Base-by-base conservation (phyloP, 2,797 vertebrate genomes). In the Adrianichthys oophorus region DNA sequence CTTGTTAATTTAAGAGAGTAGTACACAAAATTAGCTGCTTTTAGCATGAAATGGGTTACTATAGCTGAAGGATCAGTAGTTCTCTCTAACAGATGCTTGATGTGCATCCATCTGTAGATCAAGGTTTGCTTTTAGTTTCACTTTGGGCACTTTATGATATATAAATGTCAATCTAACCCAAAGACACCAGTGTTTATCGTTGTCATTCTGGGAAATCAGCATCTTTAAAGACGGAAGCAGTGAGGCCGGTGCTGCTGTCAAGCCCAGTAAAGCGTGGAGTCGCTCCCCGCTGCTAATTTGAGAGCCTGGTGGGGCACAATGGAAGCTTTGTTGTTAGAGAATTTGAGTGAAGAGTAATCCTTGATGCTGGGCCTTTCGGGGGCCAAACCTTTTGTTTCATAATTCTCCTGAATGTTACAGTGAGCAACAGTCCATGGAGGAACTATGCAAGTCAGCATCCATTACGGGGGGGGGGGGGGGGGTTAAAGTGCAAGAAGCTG, bases 261-360 rank as follows among this genome's bases (percentile, higher is more conserved):
- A 51, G 65, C 69, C 59, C 70, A 47, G 79, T 89, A 84, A 80
- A 72, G 84, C 72, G 62, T 82, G 70, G 61, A 76, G 65, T 75
- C 64, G 53, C 77, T 80, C 84, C 32, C 80, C 17, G 55, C 83
- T 83, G 76, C 73, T 82, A 74, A 85, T 77, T 82, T 78, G 68
- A 84, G 82, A 65, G 80, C 72, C 70, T 43, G 79, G 43, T 4
- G 74, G 24, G 52, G 29, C 74, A 89, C 86, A 89, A 87, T 83
- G 65, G 76, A 50, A 48, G 53, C 84, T 86, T 89, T 88, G 85
- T 88, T 71, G 70, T 1, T 59, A 73, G 74, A 80, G 80, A 83
- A 85, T 85, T 83, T 66, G 78, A 80, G 67, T 75, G 74, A 83
- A 78, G 52, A 86, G 74, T 85, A 88, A 87, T 88, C 85, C 83